Evolutionary conservation across 92 coral and sea anemone genomes (phyloP).

Genomic region (Parazoanthus darwini): DNA sequence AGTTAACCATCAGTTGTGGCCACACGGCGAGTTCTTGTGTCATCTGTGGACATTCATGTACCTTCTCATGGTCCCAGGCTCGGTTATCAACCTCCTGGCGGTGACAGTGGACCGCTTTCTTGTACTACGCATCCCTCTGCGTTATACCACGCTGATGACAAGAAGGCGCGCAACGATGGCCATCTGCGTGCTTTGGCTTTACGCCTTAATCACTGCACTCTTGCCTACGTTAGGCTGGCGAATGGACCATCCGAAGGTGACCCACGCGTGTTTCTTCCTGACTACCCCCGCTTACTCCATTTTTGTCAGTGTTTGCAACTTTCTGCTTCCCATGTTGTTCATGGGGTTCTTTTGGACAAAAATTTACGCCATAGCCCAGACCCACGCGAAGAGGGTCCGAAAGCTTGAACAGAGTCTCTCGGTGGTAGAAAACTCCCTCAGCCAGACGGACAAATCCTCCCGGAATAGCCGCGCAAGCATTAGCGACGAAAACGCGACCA

Average conservation of each 20-base stretch:
- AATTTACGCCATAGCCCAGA: slow-evolving; percentile 71
- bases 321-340: slow-evolving; percentile 77
- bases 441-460: slow-evolving; percentile 74
- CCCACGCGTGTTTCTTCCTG: slow-evolving; percentile 40
- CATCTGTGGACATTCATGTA: slow-evolving; percentile 72
- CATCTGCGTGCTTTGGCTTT: slow-evolving; percentile 67
- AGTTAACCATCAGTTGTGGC: slow-evolving; percentile 45
- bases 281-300: slow-evolving; percentile 48
- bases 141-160: slow-evolving; percentile 81
- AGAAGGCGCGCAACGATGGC: slow-evolving; percentile 60
- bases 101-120: slow-evolving; percentile 84
- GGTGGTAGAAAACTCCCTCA: slow-evolving; percentile 41
- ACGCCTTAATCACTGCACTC: slow-evolving; percentile 69
- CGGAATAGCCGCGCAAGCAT: slow-evolving; percentile 53
- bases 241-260: background rate
- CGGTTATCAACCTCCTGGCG: slow-evolving; percentile 84
- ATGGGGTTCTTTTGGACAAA: slow-evolving; percentile 78
- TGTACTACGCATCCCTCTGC: slow-evolving; percentile 75
- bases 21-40: slow-evolving; percentile 72
- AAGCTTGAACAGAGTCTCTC: slow-evolving; percentile 79
- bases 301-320: slow-evolving; percentile 64
- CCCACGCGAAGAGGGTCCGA: slow-evolving; percentile 70
- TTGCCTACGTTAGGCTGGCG: slow-evolving; percentile 80
- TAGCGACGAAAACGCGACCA: slow-evolving; percentile 41
- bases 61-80: slow-evolving; percentile 74